Evolutionary conservation across 2,113 vertebrate species (phyloP).

Genomic region (Heptranchias perlo): DNA sequence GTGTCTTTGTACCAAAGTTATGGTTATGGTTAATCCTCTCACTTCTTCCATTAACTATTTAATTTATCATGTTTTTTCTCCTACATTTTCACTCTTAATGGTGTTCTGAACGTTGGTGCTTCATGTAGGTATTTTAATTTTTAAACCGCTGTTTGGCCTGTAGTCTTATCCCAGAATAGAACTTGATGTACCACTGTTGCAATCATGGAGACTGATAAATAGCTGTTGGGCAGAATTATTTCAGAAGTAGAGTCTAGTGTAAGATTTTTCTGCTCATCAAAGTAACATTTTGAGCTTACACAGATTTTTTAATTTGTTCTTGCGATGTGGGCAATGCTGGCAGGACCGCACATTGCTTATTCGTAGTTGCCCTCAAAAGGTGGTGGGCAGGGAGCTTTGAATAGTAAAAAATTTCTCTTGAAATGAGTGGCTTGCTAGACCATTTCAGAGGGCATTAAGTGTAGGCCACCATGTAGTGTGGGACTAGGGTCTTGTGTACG

Average conservation of each 20-base stretch:
- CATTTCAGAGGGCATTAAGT: not conserved
- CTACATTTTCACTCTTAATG: not conserved
- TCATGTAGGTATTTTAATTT: not conserved
- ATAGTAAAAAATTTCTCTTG: not conserved
- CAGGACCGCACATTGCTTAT: not conserved
- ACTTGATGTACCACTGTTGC: not conserved
- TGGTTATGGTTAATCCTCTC: not conserved
- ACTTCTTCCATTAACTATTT: not conserved
- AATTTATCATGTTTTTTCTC: not conserved
- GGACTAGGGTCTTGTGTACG: not conserved
- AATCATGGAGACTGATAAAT: not conserved
- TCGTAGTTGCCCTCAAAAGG: not conserved
- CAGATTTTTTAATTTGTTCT: not conserved
- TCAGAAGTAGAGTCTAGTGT: not conserved
- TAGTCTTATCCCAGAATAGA: not conserved
- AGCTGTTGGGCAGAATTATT: not conserved
- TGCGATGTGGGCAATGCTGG: not conserved
- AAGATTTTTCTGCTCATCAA: not conserved
- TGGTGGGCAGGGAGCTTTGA: not conserved
- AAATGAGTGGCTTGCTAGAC: not conserved
- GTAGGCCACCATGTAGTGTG: not conserved
- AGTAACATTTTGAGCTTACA: not conserved
- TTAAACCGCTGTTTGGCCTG: not conserved
- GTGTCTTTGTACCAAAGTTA: not conserved
- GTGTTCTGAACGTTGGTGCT: not conserved